These are phyloP conservation scores for Lateolabrax maculatus DNA, from an alignment of 2,797 vertebrate species.

Conservation along the genomic window DNA sequence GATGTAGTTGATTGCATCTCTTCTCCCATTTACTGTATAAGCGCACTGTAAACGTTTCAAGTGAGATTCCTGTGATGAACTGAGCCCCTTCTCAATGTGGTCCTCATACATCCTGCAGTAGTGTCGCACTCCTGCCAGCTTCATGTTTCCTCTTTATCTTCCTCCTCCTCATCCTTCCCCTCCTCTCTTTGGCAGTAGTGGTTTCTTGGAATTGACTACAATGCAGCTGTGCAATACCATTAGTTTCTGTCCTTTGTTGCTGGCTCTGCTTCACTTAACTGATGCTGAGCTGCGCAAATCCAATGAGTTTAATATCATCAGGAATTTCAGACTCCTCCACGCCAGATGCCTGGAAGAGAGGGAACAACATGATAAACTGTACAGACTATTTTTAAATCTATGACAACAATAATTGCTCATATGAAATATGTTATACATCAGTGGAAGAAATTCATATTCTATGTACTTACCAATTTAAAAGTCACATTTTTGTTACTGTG, in stretches of 20 bases:
- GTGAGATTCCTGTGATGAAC: conserved; percentile 83
- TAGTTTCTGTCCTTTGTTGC: conserved; percentile 72
- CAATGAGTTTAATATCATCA: conserved; percentile 94
- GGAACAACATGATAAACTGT: not conserved
- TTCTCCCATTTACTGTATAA: conserved; percentile 77
- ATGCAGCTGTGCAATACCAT: conserved; percentile 81
- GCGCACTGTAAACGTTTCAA: conserved; percentile 86
- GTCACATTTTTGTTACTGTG: conserved; percentile 94
- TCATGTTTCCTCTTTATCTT: conserved; percentile 33
- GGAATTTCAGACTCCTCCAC: conserved; percentile 95
- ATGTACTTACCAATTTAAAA: conserved; percentile 93
- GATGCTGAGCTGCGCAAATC: conserved; percentile 98
- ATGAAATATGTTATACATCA: not conserved
- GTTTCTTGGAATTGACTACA: conserved; percentile 84
- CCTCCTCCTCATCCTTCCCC: conserved; percentile 68
- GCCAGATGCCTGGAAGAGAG: conserved; percentile 90
- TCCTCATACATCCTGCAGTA: conserved; percentile 85
- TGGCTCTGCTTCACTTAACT: conserved; percentile 85
- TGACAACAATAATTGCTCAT: not conserved
- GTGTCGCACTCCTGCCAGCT: conserved; percentile 80
- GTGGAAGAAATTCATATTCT: not conserved
- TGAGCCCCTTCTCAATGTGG: conserved; percentile 68
- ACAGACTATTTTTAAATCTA: not conserved
- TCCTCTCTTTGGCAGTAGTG: conserved; percentile 95
- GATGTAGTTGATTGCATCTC: conserved; percentile 78